Conservation (phyloP, 2,888 invertebrate species). For the Cryptus viduatorius region DNA sequence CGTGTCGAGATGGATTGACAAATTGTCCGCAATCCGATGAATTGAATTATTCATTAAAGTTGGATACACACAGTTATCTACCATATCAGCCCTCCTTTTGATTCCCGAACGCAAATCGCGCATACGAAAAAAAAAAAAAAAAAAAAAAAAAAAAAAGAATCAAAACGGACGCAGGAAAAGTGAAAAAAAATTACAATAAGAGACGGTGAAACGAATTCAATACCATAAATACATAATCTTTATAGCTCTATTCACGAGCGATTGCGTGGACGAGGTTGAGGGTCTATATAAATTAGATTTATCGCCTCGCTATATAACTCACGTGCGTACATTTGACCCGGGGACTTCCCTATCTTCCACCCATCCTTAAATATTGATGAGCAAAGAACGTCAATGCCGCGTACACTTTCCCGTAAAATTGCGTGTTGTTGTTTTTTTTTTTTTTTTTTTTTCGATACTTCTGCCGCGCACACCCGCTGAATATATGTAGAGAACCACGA, state of each 20-base stretch:
- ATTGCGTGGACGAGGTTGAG: not conserved
- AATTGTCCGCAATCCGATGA: not conserved
- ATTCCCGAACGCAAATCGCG: not conserved
- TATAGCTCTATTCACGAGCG: not conserved
- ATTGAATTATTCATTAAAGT: conserved; percentile 5
- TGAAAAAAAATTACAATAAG: not conserved
- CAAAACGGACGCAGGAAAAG: not conserved
- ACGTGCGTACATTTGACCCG: not conserved
- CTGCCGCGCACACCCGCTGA: not conserved
- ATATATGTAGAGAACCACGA: not conserved
- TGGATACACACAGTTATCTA: not conserved
- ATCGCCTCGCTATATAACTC: conserved; percentile 9
- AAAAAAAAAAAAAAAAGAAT: not conserved
- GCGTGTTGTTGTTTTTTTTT: not conserved
- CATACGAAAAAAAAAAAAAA: not conserved
- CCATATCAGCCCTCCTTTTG: not conserved
- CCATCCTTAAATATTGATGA: conserved; percentile 32
- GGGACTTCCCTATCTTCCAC: not conserved
- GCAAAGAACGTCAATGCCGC: not conserved
- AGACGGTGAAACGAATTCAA: not conserved
- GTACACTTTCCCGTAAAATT: not conserved
- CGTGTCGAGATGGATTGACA: not conserved
- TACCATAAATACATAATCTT: not conserved
- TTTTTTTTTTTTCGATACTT: not conserved
- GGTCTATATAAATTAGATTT: conserved; percentile 24